These are phyloP conservation scores for Raja brachyura DNA, from an alignment of 2,113 vertebrate species.

Conservation along the genomic window DNA sequence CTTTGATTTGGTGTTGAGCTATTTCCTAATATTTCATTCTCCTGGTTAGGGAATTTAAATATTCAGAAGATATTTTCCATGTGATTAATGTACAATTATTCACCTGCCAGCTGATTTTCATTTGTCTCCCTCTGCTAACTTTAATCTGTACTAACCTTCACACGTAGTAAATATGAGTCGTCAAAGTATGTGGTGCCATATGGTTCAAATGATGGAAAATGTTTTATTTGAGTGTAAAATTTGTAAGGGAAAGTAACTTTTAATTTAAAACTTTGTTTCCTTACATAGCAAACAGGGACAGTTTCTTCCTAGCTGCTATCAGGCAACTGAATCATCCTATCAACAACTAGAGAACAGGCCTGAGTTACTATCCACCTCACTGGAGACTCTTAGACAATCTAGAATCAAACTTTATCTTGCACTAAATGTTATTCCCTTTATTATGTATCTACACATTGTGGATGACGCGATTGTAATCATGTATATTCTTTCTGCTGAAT, in stretches of 20 bases:
- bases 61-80: neutral
- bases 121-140: neutral
- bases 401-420: too few relatives aligned
- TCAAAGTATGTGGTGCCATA: neutral
- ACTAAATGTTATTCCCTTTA: too few relatives aligned
- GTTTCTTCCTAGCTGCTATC: too few relatives aligned
- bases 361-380: too few relatives aligned
- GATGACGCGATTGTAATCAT: too few relatives aligned
- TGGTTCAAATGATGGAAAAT: neutral
- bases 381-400: too few relatives aligned
- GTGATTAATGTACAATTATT: slow-evolving; percentile 8
- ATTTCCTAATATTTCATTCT: too few relatives aligned
- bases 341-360: too few relatives aligned
- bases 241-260: neutral
- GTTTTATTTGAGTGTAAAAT: neutral
- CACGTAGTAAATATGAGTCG: neutral
- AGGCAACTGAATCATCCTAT: too few relatives aligned
- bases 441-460: too few relatives aligned
- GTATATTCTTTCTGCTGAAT: too few relatives aligned
- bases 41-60: neutral
- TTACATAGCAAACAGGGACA: neutral
- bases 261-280: neutral
- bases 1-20: neutral
- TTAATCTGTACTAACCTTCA: neutral
- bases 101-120: neutral